A percentile compares a stretch with the other conserved stretches of the same genome.
Evolutionary conservation across 37 sponge, comb jelly and placozoan species (phyloP).

Genomic region (Cliona cf. orientalis): DNA sequence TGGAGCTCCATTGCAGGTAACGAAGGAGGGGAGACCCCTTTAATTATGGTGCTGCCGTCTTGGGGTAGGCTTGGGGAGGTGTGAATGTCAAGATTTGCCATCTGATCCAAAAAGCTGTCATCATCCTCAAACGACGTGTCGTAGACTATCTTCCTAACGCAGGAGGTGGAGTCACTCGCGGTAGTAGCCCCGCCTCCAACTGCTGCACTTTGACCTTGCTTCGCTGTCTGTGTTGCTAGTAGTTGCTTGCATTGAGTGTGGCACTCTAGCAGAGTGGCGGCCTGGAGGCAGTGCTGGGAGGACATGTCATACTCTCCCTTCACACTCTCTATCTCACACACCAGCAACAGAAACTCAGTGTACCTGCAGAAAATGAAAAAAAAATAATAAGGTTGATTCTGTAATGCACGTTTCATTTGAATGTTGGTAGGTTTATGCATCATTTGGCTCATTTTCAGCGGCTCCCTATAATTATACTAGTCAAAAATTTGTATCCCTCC

Average conservation of each 20-base stretch:
- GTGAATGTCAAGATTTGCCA: not conserved
- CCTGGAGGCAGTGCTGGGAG: not conserved
- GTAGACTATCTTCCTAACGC: not conserved
- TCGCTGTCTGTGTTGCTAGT: no score
- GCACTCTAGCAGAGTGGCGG: slow-evolving; percentile 4
- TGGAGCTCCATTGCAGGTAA: not conserved
- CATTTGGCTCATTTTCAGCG: not conserved
- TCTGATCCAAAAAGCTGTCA: not conserved
- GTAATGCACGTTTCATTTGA: not conserved
- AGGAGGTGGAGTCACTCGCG: not conserved
- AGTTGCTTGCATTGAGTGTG: not conserved
- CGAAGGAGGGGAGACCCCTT: no score
- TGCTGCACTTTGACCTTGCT: no score
- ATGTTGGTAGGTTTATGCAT: not conserved
- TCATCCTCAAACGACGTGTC: no score
- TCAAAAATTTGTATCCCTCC: not conserved
- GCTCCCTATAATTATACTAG: not conserved
- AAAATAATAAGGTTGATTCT: not conserved
- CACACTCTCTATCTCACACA: slow-evolving; percentile 15
- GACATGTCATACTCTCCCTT: not conserved
- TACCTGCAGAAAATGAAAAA: slow-evolving; percentile 13
- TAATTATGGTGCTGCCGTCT: no score
- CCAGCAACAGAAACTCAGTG: slow-evolving; percentile 19
- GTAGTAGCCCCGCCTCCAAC: not conserved
- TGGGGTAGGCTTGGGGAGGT: not conserved